Evolutionary conservation across 2,113 vertebrate species (phyloP).

Genomic region (Lanius collurio): DNA sequence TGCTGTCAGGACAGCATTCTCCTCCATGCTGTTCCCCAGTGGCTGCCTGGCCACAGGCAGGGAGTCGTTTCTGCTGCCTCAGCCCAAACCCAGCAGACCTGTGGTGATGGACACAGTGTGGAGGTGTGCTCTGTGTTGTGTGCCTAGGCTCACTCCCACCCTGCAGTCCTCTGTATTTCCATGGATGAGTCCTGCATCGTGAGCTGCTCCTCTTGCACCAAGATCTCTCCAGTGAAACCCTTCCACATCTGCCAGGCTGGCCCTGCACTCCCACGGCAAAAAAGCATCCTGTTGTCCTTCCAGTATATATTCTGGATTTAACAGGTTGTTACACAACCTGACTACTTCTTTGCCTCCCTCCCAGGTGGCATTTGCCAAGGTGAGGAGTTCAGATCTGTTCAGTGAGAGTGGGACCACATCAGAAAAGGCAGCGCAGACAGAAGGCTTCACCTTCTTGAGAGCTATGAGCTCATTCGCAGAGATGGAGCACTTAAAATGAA

Average conservation of each 20-base stretch:
- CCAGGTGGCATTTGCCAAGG: neutral
- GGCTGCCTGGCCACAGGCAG: fast-evolving
- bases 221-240: neutral
- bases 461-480: slow-evolving; percentile 42
- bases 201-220: neutral
- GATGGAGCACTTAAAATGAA: slow-evolving; percentile 62
- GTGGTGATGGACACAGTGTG: too few species aligned
- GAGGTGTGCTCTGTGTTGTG: neutral
- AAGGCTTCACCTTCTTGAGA: neutral
- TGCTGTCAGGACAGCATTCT: neutral
- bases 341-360: neutral
- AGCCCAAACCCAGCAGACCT: neutral
- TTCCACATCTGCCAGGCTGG: neutral
- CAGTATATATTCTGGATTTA: neutral
- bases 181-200: fast-evolving
- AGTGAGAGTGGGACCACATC: neutral
- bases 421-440: neutral
- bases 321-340: neutral
- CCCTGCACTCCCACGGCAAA: neutral
- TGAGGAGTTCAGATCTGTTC: neutral
- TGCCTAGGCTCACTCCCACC: neutral
- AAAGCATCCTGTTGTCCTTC: neutral
- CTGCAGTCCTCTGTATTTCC: neutral
- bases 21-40: fast-evolving
- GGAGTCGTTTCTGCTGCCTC: neutral